These are phyloP conservation scores for Vireo altiloquus DNA, from an alignment of 2,113 vertebrate species.

Conservation along the genomic window DNA sequence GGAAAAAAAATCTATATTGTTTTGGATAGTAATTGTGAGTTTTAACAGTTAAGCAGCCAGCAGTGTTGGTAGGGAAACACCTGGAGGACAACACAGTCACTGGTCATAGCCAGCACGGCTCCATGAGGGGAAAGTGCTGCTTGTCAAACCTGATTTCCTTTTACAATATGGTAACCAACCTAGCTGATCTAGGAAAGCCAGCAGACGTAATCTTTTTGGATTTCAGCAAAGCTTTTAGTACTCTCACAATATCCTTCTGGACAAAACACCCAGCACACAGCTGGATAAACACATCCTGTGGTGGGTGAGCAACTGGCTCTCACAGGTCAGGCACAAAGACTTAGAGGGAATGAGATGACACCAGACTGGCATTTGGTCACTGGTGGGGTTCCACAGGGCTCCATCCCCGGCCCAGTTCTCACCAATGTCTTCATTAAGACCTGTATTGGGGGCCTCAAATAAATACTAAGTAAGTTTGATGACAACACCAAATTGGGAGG, in stretches of 20 bases:
- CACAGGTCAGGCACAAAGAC: neutral
- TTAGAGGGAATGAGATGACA: accelerated
- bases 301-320: neutral
- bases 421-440: neutral
- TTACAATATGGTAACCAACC: accelerated
- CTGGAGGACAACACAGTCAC: neutral
- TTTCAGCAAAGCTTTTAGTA: neutral
- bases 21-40: neutral
- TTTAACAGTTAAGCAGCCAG: neutral
- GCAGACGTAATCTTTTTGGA: neutral
- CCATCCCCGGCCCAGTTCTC: no score
- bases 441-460: no score
- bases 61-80: neutral
- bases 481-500: neutral
- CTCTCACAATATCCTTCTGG: neutral
- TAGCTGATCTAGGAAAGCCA: neutral
- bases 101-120: accelerated
- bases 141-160: neutral
- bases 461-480: neutral
- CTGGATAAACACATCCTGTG: neutral
- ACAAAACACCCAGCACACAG: neutral
- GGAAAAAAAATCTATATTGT: neutral
- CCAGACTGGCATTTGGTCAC: neutral
- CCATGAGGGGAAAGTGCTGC: neutral
- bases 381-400: neutral